phyloP scores from a whole-genome alignment of 2,113 vertebrate species.

The Gymnogyps californianus region DNA sequence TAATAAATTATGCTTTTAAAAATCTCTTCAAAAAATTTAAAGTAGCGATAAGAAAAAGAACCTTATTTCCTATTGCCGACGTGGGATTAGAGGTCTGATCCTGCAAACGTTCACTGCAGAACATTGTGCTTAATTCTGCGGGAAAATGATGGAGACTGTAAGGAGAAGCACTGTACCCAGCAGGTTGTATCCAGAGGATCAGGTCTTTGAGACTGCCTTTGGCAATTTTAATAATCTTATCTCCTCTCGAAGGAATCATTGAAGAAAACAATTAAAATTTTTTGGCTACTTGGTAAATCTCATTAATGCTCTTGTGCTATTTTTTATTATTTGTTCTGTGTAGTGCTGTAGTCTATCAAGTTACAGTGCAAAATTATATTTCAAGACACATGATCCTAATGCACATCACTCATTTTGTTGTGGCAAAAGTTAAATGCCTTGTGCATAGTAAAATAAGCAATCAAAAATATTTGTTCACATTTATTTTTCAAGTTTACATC shows the following conservation, averaged over 20 bases:
- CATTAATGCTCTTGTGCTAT: neutral
- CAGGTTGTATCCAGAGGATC: neutral
- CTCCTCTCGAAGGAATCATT: neutral
- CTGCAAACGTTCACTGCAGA: neutral
- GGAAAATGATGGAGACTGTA: neutral
- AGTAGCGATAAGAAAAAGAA: neutral
- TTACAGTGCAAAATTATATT: slow-evolving; percentile 70
- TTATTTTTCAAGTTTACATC: slow-evolving; percentile 75
- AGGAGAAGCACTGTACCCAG: neutral
- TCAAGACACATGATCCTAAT: slow-evolving; percentile 63
- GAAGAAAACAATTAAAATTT: neutral
- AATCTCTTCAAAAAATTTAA: neutral
- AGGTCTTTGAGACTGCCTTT: neutral
- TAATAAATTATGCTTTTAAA: neutral
- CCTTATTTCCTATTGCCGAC: neutral
- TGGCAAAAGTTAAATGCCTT: slow-evolving; percentile 68
- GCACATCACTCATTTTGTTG: neutral
- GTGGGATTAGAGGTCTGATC: neutral
- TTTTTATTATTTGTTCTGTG: slow-evolving; percentile 33
- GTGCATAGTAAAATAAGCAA: slow-evolving; percentile 74
- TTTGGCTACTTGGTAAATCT: neutral
- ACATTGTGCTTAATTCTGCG: neutral
- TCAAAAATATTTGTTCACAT: slow-evolving; percentile 75
- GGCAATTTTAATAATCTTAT: neutral
- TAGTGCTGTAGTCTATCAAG: slow-evolving; percentile 56